A percentile compares a stretch with the other conserved stretches of the same genome.
Conservation (phyloP, 1,140 invertebrate genomes). For the Caenorhabditis inopinata region DNA sequence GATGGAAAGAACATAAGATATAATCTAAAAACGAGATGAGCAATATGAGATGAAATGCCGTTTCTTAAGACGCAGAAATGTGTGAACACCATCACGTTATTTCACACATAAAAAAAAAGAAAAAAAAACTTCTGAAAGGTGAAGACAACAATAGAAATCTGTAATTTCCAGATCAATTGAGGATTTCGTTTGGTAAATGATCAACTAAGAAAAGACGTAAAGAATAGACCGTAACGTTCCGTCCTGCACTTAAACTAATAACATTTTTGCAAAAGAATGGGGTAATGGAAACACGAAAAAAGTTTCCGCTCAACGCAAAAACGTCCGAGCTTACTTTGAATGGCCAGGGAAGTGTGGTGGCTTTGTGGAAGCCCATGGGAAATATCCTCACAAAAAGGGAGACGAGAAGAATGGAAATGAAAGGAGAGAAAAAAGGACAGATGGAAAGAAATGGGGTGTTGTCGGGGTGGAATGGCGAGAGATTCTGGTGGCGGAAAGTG, state of each 20-base stretch:
- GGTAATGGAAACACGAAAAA: constrained; percentile 14
- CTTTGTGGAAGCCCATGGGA: constrained; percentile 11
- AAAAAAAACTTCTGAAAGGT: background rate
- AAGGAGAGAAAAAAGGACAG: constrained; percentile 18
- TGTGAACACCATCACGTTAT: constrained; percentile 23
- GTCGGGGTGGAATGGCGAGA: background rate
- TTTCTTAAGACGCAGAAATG: background rate
- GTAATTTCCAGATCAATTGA: no score
- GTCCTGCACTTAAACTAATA: no score
- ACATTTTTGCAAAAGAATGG: background rate
- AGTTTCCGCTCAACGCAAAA: background rate
- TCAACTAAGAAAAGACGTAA: no score
- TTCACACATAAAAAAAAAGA: background rate
- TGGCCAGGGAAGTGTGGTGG: background rate
- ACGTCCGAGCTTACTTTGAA: constrained; percentile 6
- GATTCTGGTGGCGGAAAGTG: constrained; percentile 18
- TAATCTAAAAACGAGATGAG: background rate
- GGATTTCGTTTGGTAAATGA: no score
- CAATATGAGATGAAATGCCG: background rate
- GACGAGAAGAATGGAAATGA: background rate
- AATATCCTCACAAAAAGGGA: background rate
- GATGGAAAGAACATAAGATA: background rate
- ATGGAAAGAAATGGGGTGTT: constrained; percentile 22
- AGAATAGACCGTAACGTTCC: no score
- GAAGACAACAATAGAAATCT: no score